phyloP scores from a whole-genome alignment of 2,888 invertebrate genomes.

The Himalopsyche tibetana region DNA sequence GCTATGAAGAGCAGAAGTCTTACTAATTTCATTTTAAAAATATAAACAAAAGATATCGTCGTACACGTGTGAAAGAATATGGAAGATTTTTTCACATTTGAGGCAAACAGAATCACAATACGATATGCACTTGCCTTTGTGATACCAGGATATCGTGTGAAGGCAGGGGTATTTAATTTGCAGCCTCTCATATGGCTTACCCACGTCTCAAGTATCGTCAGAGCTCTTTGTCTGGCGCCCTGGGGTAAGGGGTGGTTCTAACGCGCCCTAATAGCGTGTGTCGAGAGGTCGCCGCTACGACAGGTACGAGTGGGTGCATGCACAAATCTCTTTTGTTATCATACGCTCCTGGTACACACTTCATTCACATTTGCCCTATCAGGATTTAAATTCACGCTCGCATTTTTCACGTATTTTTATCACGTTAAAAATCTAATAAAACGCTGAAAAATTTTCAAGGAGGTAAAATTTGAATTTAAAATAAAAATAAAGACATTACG shows the following conservation, averaged over 20 bases:
- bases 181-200: conserved; percentile 51
- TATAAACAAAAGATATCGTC: background rate
- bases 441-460: too few species aligned
- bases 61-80: background rate
- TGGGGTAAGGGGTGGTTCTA: conserved; percentile 47
- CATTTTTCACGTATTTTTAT: conserved; percentile 4
- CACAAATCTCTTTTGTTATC: conserved; percentile 47
- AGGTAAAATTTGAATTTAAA: too few species aligned
- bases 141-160: conserved; percentile 35
- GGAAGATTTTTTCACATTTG: background rate
- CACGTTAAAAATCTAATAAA: too few species aligned
- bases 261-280: conserved; percentile 41
- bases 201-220: conserved; percentile 60
- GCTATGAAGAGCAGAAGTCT: too few species aligned
- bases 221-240: conserved; percentile 53
- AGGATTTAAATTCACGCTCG: conserved; percentile 33
- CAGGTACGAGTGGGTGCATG: conserved; percentile 31
- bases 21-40: too few species aligned
- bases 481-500: too few species aligned
- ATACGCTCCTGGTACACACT: conserved; percentile 49
- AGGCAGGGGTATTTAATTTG: conserved; percentile 4
- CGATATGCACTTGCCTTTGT: conserved; percentile 8
- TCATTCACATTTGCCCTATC: conserved; percentile 51
- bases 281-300: conserved; percentile 36
- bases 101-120: background rate